Conservation (phyloP, 2,797 vertebrate species). For the Nannoperca obscura region DNA sequence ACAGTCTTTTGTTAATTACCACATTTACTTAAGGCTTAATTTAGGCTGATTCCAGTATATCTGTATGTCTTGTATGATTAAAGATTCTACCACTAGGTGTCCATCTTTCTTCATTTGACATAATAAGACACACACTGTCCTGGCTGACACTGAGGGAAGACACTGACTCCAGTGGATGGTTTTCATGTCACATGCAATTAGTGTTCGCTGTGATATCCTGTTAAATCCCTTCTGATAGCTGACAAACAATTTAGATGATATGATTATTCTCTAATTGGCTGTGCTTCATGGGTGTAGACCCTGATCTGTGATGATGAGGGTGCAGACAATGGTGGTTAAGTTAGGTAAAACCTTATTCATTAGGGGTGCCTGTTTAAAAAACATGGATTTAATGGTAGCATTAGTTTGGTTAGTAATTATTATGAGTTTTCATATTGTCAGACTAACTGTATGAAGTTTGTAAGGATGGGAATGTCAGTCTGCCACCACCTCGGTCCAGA, state of each 20-base stretch:
- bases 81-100: conserved; percentile 68
- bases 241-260: conserved; percentile 59
- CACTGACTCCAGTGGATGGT: conserved; percentile 28
- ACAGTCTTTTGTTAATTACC: background rate
- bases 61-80: background rate
- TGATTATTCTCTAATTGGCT: conserved; percentile 61
- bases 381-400: background rate
- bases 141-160: conserved; percentile 14
- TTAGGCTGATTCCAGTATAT: background rate
- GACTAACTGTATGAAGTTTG: background rate
- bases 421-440: background rate
- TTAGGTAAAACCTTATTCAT: conserved; percentile 14
- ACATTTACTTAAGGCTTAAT: background rate
- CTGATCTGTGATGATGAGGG: conserved; percentile 48
- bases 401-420: background rate
- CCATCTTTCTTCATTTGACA: conserved; percentile 41
- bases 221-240: conserved; percentile 65
- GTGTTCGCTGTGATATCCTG: conserved; percentile 26
- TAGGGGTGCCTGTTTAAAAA: background rate
- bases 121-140: background rate
- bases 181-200: conserved; percentile 63
- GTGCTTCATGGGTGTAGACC: conserved; percentile 44
- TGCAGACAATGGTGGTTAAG: conserved; percentile 2
- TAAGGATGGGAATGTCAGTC: background rate
- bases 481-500: background rate